Evolutionary conservation across 2,113 vertebrate species (phyloP).

Genomic region (Amphiprion ocellaris): DNA sequence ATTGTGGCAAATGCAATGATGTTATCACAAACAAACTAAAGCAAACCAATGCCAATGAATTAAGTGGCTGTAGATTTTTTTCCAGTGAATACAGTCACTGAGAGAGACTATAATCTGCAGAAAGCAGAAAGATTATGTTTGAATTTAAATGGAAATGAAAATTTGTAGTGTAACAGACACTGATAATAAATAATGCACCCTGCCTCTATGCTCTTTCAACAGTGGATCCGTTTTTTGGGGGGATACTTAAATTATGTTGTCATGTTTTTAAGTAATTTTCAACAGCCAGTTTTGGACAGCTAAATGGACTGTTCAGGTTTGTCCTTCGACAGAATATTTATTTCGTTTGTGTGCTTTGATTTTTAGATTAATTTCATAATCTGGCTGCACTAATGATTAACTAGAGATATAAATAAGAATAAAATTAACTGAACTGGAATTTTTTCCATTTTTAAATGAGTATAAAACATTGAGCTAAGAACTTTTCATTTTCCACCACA

Average conservation of each 20-base stretch:
- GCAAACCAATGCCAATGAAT: too few relatives aligned
- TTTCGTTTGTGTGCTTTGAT: background rate
- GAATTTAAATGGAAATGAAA: constrained; percentile 8
- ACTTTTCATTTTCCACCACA: background rate
- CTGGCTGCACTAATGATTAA: too few relatives aligned
- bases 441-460: background rate
- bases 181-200: constrained; percentile 26
- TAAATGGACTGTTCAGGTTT: background rate
- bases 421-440: background rate
- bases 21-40: background rate
- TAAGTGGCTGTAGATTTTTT: too few relatives aligned
- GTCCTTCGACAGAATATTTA: background rate
- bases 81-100: background rate
- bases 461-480: background rate
- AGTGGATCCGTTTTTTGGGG: background rate
- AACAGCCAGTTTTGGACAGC: background rate
- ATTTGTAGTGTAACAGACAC: constrained; percentile 11
- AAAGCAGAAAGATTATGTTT: background rate
- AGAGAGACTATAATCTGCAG: background rate
- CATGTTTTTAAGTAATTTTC: background rate
- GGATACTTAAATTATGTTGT: background rate
- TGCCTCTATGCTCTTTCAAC: background rate
- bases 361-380: background rate
- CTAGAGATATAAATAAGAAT: background rate
- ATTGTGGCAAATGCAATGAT: background rate